These are phyloP conservation scores for Papilio xuthus DNA, from an alignment of 1,140 invertebrate species.

Conservation along the genomic window DNA sequence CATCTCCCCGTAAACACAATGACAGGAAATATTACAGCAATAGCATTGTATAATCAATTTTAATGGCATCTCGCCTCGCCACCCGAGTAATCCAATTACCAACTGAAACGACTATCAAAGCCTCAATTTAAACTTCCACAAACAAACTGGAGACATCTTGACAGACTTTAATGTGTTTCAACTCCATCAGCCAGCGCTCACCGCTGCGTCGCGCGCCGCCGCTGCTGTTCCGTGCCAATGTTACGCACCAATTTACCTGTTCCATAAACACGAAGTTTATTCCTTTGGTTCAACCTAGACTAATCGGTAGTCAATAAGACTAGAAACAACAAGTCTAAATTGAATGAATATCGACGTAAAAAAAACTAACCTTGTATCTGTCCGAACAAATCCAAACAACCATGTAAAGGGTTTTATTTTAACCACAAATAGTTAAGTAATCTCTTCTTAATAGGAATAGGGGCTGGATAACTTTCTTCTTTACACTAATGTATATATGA, in stretches of 20 bases:
- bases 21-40: conserved; percentile 18
- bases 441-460: too few species aligned
- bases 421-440: too few species aligned
- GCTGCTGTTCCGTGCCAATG: background rate
- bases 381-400: too few species aligned
- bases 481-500: too few species aligned
- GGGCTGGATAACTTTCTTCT: too few species aligned
- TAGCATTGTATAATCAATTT: conserved; percentile 35
- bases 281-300: background rate
- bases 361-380: too few species aligned
- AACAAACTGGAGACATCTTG: conserved; percentile 39
- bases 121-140: conserved; percentile 38
- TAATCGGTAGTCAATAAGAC: too few species aligned
- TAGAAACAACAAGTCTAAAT: too few species aligned
- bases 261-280: conserved; percentile 1
- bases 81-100: conserved; percentile 38
- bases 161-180: conserved; percentile 38
- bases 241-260: background rate
- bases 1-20: background rate
- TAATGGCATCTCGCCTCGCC: conserved; percentile 31
- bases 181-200: conserved; percentile 25
- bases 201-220: background rate
- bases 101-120: conserved; percentile 39
- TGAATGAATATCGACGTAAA: too few species aligned
- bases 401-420: too few species aligned